Evolutionary conservation across 2,888 invertebrate genomes (phyloP).

Genomic region (Cabera pusaria): DNA sequence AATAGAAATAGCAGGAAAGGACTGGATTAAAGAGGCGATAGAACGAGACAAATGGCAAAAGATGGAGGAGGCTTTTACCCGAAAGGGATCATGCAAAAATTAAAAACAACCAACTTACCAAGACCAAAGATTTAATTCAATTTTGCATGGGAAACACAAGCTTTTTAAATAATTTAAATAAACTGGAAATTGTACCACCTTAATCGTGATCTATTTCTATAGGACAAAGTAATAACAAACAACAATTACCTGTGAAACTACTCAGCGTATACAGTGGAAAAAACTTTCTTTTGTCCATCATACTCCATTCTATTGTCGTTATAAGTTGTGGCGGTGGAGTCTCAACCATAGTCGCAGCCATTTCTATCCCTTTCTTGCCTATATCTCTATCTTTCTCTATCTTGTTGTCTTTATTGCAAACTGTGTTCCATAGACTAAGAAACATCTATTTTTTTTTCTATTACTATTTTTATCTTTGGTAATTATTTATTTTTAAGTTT

Average conservation of each 20-base stretch:
- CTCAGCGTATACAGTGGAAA: slow-evolving; percentile 96
- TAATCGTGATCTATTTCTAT: too few relatives aligned
- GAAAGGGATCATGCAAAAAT: too few relatives aligned
- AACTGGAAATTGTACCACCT: too few relatives aligned
- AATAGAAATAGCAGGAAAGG: too few relatives aligned
- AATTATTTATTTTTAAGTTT: slow-evolving; percentile 41
- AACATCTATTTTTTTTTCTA: slow-evolving; percentile 43
- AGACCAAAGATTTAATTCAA: too few relatives aligned
- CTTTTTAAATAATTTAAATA: too few relatives aligned
- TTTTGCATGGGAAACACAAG: too few relatives aligned
- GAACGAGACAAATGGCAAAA: too few relatives aligned
- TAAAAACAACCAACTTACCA: too few relatives aligned
- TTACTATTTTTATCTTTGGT: slow-evolving; percentile 46
- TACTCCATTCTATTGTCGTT: slow-evolving; percentile 97
- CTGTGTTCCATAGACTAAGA: slow-evolving; percentile 46
- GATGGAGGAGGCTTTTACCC: too few relatives aligned
- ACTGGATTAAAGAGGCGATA: too few relatives aligned
- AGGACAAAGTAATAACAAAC: too few relatives aligned
- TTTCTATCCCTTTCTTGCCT: slow-evolving; percentile 29
- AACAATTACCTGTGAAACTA: slow-evolving; percentile 90
- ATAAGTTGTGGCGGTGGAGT: slow-evolving; percentile 85
- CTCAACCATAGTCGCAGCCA: slow-evolving; percentile 80
- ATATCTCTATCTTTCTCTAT: slow-evolving; percentile 20
- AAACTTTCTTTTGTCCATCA: slow-evolving; percentile 98
- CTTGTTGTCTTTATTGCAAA: slow-evolving; percentile 29